These are phyloP conservation scores for Helicoverpa assulta DNA, from an alignment of 2,888 invertebrate species.

Conservation along the genomic window DNA sequence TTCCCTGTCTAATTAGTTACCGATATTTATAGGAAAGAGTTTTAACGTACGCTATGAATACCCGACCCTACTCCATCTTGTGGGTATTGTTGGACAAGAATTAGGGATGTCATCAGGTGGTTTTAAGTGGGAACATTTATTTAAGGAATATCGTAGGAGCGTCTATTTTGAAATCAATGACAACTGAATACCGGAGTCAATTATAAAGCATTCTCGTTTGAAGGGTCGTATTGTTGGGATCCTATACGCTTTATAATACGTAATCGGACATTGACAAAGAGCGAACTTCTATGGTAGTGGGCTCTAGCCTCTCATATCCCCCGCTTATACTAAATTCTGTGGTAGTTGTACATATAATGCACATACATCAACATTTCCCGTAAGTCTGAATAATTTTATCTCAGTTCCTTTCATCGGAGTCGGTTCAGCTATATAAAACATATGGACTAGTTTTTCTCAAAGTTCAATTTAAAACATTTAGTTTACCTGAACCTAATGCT, in stretches of 20 bases:
- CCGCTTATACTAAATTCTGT: no score
- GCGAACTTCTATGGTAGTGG: background rate
- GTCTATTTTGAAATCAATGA: slow-evolving; percentile 5
- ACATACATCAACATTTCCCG: no score
- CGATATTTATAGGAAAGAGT: slow-evolving; percentile 18
- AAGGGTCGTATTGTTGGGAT: slow-evolving; percentile 1
- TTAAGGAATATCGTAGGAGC: slow-evolving; percentile 3
- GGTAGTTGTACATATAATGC: no score
- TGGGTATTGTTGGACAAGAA: slow-evolving; percentile 15
- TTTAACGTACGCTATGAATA: background rate
- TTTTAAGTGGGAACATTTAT: slow-evolving; percentile 9
- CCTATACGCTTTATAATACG: background rate
- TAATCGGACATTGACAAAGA: background rate
- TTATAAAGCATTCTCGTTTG: background rate
- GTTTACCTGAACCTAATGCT: slow-evolving; percentile 15
- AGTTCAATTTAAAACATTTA: slow-evolving; percentile 6
- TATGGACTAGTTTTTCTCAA: background rate
- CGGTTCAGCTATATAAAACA: no score
- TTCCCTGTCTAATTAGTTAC: slow-evolving; percentile 31
- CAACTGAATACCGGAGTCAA: slow-evolving; percentile 2
- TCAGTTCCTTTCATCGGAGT: background rate
- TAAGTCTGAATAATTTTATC: background rate
- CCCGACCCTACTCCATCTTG: slow-evolving; percentile 2
- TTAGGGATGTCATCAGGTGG: background rate
- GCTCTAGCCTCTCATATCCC: no score